Conservation (phyloP, 2,113 vertebrate genomes). For the Gavialis gangeticus region DNA sequence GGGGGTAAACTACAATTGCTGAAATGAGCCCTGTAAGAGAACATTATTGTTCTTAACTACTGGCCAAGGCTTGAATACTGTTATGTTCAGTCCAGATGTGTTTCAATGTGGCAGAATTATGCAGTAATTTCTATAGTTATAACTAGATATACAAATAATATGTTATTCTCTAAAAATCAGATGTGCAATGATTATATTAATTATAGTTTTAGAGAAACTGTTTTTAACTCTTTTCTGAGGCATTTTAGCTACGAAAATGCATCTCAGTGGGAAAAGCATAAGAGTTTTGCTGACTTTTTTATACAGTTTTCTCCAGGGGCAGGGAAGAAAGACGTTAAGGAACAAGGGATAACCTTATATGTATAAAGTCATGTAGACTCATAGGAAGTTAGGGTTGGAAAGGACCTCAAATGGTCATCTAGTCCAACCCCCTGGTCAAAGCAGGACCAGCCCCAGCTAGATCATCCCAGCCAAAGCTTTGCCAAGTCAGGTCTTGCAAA, state of each 20-base stretch:
- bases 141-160: background rate
- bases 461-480: too few relatives aligned
- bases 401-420: too few relatives aligned
- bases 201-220: background rate
- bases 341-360: background rate
- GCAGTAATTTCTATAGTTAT: background rate
- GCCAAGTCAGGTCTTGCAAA: too few relatives aligned
- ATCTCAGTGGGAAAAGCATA: background rate
- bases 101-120: background rate
- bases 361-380: too few relatives aligned
- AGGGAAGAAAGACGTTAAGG: background rate
- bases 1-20: background rate
- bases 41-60: background rate
- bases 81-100: background rate
- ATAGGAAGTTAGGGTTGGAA: too few relatives aligned
- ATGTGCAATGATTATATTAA: background rate
- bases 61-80: background rate
- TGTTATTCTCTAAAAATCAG: background rate
- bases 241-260: background rate
- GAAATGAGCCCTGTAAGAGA: background rate
- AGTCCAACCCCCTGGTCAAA: too few relatives aligned
- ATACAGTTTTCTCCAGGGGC: background rate
- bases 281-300: background rate
- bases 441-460: too few relatives aligned
- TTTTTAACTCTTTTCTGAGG: background rate